These are phyloP conservation scores for Pan paniscus DNA, from an alignment of 2,113 vertebrate species.

Conservation along the genomic window DNA sequence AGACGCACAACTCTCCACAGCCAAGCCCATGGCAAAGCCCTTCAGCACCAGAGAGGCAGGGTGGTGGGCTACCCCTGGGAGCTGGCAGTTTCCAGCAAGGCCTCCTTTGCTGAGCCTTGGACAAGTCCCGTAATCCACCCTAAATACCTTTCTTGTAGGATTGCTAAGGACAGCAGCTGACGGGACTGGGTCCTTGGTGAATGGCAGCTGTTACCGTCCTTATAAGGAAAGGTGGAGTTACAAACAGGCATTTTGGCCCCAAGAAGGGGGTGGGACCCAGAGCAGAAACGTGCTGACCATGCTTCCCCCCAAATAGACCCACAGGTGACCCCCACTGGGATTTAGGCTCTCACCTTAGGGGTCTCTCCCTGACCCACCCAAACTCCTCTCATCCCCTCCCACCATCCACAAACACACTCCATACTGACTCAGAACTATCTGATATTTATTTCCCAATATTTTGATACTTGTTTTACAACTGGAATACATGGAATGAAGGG, in stretches of 20 bases:
- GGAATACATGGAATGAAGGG: slow-evolving; percentile 57
- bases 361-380: not conserved
- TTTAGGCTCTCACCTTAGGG: not conserved
- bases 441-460: slow-evolving; percentile 69
- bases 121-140: not conserved
- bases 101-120: not conserved
- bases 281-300: not conserved
- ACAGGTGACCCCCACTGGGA: not conserved
- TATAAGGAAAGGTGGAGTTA: not conserved
- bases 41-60: too few species aligned
- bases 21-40: not conserved
- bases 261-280: not conserved
- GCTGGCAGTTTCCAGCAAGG: not conserved
- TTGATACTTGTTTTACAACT: slow-evolving; percentile 40
- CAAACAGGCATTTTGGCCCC: not conserved
- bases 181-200: not conserved
- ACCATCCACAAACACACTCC: not conserved
- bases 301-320: accelerated
- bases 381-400: not conserved
- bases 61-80: not conserved
- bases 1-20: not conserved
- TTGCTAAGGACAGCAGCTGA: not conserved
- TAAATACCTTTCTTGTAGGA: not conserved
- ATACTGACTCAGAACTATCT: slow-evolving; percentile 47
- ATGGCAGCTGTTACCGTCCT: not conserved